phyloP scores from a whole-genome alignment of 53 echinoderm and acorn worm genomes.

The Pentamera pediparva region DNA sequence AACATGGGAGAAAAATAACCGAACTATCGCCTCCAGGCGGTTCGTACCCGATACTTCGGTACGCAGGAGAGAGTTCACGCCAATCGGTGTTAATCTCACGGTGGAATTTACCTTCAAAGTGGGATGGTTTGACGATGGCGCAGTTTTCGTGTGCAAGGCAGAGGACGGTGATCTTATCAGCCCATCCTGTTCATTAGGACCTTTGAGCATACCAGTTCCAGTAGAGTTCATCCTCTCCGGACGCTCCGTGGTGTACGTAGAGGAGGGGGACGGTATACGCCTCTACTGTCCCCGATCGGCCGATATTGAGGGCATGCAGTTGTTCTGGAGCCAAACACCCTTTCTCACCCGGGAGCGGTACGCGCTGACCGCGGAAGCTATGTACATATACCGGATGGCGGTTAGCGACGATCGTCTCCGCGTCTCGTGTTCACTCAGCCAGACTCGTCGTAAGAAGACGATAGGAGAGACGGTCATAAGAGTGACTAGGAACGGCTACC shows the following conservation, averaged over 20 bases:
- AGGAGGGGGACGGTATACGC: constrained; percentile 6
- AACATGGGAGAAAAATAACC: constrained; percentile 9
- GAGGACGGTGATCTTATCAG: background rate
- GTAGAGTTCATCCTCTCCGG: constrained; percentile 6
- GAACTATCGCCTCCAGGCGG: background rate
- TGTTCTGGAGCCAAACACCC: background rate
- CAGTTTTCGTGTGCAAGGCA: background rate
- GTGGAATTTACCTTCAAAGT: background rate
- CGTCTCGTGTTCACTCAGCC: background rate
- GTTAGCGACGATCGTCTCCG: background rate
- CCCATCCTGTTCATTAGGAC: background rate
- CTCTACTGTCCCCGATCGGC: background rate
- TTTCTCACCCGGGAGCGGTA: background rate
- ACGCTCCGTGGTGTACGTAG: constrained; percentile 4
- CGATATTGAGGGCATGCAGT: background rate
- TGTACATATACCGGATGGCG: background rate
- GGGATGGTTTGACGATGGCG: background rate
- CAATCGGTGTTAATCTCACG: background rate
- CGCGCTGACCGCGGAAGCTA: background rate
- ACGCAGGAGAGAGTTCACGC: background rate
- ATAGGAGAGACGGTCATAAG: constrained; percentile 4
- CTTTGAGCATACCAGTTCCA: background rate
- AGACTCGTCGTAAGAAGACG: background rate
- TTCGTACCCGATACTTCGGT: background rate
- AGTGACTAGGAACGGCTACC: constrained; percentile 3